Evolutionary conservation across 2,888 invertebrate genomes (phyloP).

Genomic region (Tenodera sinensis): DNA sequence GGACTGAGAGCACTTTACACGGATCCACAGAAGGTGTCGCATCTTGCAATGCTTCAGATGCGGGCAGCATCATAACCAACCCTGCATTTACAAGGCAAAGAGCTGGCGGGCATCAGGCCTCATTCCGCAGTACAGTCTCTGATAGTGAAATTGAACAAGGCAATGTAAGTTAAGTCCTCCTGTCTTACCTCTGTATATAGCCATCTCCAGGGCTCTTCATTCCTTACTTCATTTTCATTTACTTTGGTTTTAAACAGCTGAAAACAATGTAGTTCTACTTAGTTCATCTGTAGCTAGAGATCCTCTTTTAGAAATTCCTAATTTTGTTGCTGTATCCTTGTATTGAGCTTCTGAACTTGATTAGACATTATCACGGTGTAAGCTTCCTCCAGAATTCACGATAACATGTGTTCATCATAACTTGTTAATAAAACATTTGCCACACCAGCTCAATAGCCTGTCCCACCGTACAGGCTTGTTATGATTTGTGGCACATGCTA

Average conservation of each 20-base stretch:
- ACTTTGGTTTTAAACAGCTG: no score
- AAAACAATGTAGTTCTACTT: background rate
- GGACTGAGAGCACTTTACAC: conserved; percentile 27
- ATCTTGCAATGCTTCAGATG: conserved; percentile 50
- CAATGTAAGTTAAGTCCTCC: background rate
- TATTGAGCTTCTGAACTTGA: no score
- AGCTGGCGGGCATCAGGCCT: conserved; percentile 64
- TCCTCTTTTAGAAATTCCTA: no score
- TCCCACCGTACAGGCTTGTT: no score
- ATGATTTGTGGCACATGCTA: no score
- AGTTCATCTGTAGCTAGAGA: background rate
- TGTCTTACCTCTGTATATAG: background rate
- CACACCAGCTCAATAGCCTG: no score
- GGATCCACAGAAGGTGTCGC: conserved; percentile 34
- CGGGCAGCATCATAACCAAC: conserved; percentile 78
- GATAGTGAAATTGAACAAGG: conserved; percentile 65
- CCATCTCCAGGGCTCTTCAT: background rate
- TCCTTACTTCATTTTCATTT: no score
- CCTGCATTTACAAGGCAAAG: conserved; percentile 69
- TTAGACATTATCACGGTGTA: no score
- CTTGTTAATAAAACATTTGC: no score
- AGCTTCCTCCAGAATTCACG: no score
- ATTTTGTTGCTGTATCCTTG: no score
- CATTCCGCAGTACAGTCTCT: conserved; percentile 86
- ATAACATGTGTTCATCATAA: no score